A percentile compares a stretch with the other conserved stretches of the same genome.
phyloP scores from a whole-genome alignment of 1,140 invertebrate genomes.

The Zaprionus taronus region DNA sequence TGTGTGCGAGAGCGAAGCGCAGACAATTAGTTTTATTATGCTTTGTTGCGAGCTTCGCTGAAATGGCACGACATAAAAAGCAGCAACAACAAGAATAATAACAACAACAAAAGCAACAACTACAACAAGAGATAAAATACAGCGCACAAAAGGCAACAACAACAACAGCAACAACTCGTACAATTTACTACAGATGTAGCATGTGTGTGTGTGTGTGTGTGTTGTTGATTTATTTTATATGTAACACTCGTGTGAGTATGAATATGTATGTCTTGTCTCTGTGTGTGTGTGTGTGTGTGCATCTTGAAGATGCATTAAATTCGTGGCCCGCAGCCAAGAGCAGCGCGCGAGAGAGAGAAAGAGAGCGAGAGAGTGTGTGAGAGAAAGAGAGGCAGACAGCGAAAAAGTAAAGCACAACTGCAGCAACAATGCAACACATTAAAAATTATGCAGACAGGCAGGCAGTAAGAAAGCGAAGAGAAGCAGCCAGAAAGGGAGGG shows the following conservation, averaged over 20 bases:
- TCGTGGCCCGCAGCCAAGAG: constrained; percentile 65
- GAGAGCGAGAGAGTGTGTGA: neutral
- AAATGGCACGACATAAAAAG: constrained; percentile 82
- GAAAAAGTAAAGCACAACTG: constrained; percentile 50
- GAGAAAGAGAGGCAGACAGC: neutral
- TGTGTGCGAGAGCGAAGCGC: constrained; percentile 78
- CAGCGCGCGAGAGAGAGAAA: constrained; percentile 29
- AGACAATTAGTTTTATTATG: constrained; percentile 83
- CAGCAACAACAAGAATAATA: constrained; percentile 55
- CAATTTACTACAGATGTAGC: constrained; percentile 33
- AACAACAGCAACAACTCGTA: constrained; percentile 31
- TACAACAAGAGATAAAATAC: constrained; percentile 57
- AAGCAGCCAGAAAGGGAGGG: neutral
- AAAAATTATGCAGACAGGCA: constrained; percentile 31
- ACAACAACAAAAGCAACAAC: constrained; percentile 11
- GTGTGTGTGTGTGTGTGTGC: constrained; percentile 43
- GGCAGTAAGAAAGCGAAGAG: neutral
- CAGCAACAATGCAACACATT: constrained; percentile 37
- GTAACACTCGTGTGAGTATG: neutral
- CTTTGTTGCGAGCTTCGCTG: constrained; percentile 82
- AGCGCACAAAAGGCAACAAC: constrained; percentile 36
- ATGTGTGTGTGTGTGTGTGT: neutral
- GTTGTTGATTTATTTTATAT: constrained; percentile 22
- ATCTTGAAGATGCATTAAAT: constrained; percentile 75
- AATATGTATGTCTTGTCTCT: neutral